phyloP scores from a whole-genome alignment of 2,113 vertebrate species.

The Platichthys stellatus region DNA sequence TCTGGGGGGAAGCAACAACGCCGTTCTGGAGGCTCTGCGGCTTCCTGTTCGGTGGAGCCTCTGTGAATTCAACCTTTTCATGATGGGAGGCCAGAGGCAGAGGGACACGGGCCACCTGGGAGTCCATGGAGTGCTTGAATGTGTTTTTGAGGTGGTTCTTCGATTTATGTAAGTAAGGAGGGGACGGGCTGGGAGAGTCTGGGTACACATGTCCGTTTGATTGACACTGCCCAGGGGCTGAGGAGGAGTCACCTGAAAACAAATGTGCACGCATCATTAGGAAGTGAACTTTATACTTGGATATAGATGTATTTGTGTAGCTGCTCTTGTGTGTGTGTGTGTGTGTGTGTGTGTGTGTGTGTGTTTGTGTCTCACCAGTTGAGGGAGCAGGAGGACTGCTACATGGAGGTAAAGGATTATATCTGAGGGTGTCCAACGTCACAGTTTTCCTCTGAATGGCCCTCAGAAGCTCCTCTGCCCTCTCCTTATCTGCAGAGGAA shows the following conservation, averaged over 20 bases:
- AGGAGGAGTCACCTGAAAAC: constrained; percentile 61
- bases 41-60: constrained; percentile 82
- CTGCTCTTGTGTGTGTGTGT: background rate
- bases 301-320: background rate
- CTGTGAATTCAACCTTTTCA: constrained; percentile 81
- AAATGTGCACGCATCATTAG: constrained; percentile 10
- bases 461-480: constrained; percentile 90
- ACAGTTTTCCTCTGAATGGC: constrained; percentile 92
- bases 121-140: constrained; percentile 80
- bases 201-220: constrained; percentile 68
- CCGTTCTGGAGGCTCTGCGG: constrained; percentile 84
- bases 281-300: background rate
- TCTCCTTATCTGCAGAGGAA: constrained; percentile 88
- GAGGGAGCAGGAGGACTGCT: constrained; percentile 82
- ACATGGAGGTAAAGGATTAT: constrained; percentile 80
- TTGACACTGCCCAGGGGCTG: constrained; percentile 33
- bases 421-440: constrained; percentile 85
- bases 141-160: constrained; percentile 76
- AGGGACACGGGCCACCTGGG: constrained; percentile 68
- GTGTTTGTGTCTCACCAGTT: constrained; percentile 81
- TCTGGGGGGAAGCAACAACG: constrained; percentile 64
- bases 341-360: too few relatives aligned
- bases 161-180: constrained; percentile 73
- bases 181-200: constrained; percentile 80
- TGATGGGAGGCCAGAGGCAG: constrained; percentile 43